Conservation (phyloP, 2,888 invertebrate species). For the Rhopalosiphum nymphaeae region DNA sequence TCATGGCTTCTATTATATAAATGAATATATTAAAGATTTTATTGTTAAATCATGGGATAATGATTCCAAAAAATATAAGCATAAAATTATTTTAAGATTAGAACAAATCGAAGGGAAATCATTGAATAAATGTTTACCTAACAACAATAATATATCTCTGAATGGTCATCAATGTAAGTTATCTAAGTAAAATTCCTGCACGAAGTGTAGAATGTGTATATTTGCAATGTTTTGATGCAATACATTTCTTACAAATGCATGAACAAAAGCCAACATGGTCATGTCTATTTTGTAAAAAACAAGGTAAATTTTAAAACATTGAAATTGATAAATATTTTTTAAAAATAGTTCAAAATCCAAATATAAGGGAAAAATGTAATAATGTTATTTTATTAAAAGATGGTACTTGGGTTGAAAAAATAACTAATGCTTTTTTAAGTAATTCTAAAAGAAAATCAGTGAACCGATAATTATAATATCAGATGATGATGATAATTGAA, state of each 20-base stretch:
- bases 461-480: not conserved
- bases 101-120: constrained; percentile 20
- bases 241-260: constrained; percentile 96
- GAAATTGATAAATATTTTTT: constrained; percentile 58
- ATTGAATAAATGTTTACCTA: constrained; percentile 14
- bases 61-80: not conserved
- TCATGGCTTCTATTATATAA: constrained; percentile 11
- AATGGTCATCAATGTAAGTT: constrained; percentile 27
- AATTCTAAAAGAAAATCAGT: not conserved
- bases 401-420: constrained; percentile 27
- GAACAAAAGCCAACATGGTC: constrained; percentile 98
- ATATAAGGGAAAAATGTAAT: constrained; percentile 34
- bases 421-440: not conserved
- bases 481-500: not conserved
- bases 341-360: constrained; percentile 23
- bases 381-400: constrained; percentile 42
- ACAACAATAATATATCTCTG: constrained; percentile 26
- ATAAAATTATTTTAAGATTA: constrained; percentile 54
- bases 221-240: constrained; percentile 98
- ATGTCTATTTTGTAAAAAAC: constrained; percentile 96
- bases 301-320: constrained; percentile 40
- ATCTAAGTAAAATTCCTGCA: not conserved
- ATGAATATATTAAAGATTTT: not conserved
- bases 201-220: too few relatives aligned
- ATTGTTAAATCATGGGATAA: constrained; percentile 40